Percentiles rank a stretch among this genome's conserved stretches.
Conservation (phyloP, 2,113 vertebrate species). For the Phylloscopus whistleri region DNA sequence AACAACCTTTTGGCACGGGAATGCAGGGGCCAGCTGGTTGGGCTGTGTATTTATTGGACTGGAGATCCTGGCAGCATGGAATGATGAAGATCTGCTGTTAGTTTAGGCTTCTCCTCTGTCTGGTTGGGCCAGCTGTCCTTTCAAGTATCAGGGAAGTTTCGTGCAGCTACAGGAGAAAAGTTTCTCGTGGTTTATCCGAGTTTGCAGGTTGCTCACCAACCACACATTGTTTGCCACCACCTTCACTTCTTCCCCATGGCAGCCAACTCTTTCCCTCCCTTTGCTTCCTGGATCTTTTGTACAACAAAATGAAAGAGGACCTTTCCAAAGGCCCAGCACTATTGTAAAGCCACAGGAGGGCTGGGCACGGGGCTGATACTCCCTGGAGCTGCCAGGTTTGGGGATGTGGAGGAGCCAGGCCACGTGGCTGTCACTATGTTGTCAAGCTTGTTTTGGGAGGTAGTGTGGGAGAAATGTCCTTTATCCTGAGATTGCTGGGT, state of each 20-base stretch:
- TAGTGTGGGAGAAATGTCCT: background rate
- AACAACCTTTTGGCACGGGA: background rate
- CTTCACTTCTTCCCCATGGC: background rate
- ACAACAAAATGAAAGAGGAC: background rate
- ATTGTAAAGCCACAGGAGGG: background rate
- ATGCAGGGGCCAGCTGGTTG: background rate
- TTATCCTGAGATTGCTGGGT: background rate
- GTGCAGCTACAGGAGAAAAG: background rate
- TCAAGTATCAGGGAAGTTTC: background rate
- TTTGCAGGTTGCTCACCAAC: background rate
- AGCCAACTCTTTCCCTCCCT: background rate
- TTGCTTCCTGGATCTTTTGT: background rate
- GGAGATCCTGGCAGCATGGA: background rate
- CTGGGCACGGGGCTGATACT: background rate
- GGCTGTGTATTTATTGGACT: background rate
- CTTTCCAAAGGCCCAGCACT: background rate
- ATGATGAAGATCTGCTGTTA: background rate
- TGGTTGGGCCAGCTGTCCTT: background rate
- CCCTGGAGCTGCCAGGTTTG: background rate
- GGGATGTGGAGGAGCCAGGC: accelerated
- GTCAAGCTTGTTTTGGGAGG: background rate
- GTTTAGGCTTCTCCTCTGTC: background rate
- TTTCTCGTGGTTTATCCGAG: background rate
- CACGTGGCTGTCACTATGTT: background rate
- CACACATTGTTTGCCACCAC: background rate